Evolutionary conservation across 2,888 invertebrate species (phyloP).

Genomic region (Torymus auratus): DNA sequence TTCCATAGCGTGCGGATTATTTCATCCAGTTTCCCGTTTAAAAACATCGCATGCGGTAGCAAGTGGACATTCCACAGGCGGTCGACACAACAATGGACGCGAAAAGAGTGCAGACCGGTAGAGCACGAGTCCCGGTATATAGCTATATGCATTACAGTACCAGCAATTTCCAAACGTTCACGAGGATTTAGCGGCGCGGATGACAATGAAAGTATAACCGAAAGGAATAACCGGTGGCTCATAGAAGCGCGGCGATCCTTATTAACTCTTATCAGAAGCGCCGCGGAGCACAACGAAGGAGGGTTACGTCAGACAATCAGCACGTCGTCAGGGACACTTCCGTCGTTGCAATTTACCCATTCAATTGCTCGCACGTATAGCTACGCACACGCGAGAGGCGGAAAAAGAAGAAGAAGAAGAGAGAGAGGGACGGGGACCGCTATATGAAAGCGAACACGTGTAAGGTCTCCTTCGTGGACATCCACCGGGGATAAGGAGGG

Average conservation of each 20-base stretch:
- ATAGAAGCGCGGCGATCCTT: conserved; percentile 26
- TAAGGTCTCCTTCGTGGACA: conserved; percentile 17
- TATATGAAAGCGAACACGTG: conserved; percentile 54
- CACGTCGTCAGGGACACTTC: conserved; percentile 45
- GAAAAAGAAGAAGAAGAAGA: conserved; percentile 5
- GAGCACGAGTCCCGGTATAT: conserved; percentile 3
- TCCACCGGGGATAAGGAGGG: conserved; percentile 11
- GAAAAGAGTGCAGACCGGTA: conserved; percentile 7
- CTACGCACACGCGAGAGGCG: neutral
- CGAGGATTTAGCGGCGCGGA: neutral
- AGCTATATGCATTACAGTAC: conserved; percentile 4
- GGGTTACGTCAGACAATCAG: conserved; percentile 44
- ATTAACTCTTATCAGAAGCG: conserved; percentile 42
- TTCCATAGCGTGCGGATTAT: no score
- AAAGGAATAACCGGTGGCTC: neutral
- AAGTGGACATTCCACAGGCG: no score
- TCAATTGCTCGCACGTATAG: no score
- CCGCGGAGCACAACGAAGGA: conserved; percentile 37
- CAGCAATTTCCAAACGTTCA: conserved; percentile 17
- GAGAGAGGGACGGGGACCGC: conserved; percentile 47
- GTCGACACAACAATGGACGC: neutral
- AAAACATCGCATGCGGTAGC: no score
- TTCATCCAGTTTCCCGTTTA: no score
- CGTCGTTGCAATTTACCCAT: conserved; percentile 25
- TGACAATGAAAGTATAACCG: conserved; percentile 16